These are phyloP conservation scores for Bombyx mandarina DNA, from an alignment of 1,140 invertebrate genomes.

Conservation along the genomic window DNA sequence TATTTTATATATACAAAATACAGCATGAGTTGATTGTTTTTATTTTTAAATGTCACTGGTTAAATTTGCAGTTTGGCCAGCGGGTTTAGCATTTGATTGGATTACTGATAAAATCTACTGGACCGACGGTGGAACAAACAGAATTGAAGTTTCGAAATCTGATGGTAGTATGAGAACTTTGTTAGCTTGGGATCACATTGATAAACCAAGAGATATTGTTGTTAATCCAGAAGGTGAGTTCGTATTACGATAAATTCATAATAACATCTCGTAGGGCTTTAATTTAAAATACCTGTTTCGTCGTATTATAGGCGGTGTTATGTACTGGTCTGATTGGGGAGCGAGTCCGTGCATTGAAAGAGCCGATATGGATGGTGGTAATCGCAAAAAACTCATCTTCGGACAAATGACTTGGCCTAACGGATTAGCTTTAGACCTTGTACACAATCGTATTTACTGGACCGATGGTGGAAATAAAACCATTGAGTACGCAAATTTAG, in stretches of 20 bases:
- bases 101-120: conserved; percentile 89
- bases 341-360: conserved; percentile 84
- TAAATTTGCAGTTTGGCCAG: conserved; percentile 73
- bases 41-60: neutral
- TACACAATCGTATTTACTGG: conserved; percentile 81
- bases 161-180: conserved; percentile 84
- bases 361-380: conserved; percentile 89
- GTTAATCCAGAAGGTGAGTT: conserved; percentile 81
- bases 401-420: conserved; percentile 85
- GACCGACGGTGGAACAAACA: conserved; percentile 86
- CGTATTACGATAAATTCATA: neutral
- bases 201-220: conserved; percentile 88
- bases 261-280: neutral
- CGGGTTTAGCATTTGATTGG: conserved; percentile 89
- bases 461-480: conserved; percentile 84
- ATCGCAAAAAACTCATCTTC: conserved; percentile 76
- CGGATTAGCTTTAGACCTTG: conserved; percentile 85
- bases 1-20: neutral
- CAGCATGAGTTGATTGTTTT: neutral
- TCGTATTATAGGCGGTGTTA: conserved; percentile 73
- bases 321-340: conserved; percentile 95
- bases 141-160: conserved; percentile 86
- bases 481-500: conserved; percentile 86
- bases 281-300: neutral
- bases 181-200: conserved; percentile 84